These are phyloP conservation scores for Acanthoscelides obtectus DNA, from an alignment of 2,888 invertebrate species.

Conservation along the genomic window DNA sequence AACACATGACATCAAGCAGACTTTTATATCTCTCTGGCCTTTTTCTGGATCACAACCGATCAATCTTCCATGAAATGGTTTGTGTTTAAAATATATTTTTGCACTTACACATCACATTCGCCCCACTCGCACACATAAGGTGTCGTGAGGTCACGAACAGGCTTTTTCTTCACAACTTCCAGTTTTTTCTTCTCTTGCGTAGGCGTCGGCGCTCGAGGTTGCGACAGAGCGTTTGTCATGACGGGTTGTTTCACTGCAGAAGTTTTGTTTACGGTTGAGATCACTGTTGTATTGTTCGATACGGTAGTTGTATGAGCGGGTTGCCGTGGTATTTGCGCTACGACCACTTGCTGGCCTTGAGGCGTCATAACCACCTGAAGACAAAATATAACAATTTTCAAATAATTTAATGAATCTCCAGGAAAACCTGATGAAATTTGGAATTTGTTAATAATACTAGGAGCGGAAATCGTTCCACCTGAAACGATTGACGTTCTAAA, in stretches of 20 bases:
- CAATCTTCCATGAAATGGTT: too few relatives aligned
- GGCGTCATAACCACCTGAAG: conserved; percentile 57
- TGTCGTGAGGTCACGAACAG: conserved; percentile 43
- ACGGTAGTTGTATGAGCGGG: conserved; percentile 50
- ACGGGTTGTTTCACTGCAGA: conserved; percentile 31
- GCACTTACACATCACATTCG: conserved; percentile 70
- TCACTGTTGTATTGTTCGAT: conserved; percentile 43
- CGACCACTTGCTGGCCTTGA: conserved; percentile 61
- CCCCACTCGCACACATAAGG: conserved; percentile 90
- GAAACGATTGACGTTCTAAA: too few relatives aligned
- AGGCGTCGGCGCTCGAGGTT: conserved; percentile 20
- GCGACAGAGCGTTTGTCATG: conserved; percentile 14
- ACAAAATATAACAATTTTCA: too few relatives aligned
- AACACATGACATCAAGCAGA: too few relatives aligned
- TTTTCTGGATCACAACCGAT: too few relatives aligned
- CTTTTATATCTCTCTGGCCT: too few relatives aligned
- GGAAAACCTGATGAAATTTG: too few relatives aligned
- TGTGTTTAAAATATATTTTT: too few relatives aligned
- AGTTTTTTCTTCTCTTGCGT: conserved; percentile 26
- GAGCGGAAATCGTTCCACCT: too few relatives aligned
- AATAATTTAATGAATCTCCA: too few relatives aligned
- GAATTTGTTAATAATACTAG: too few relatives aligned
- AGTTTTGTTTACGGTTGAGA: conserved; percentile 11
- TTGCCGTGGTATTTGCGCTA: conserved; percentile 57
- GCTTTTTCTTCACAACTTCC: conserved; percentile 37